Percentiles rank a stretch among this genome's conserved stretches.
Conservation (phyloP, 2,888 invertebrate genomes). For the Drosophila suboccidentalis region DNA sequence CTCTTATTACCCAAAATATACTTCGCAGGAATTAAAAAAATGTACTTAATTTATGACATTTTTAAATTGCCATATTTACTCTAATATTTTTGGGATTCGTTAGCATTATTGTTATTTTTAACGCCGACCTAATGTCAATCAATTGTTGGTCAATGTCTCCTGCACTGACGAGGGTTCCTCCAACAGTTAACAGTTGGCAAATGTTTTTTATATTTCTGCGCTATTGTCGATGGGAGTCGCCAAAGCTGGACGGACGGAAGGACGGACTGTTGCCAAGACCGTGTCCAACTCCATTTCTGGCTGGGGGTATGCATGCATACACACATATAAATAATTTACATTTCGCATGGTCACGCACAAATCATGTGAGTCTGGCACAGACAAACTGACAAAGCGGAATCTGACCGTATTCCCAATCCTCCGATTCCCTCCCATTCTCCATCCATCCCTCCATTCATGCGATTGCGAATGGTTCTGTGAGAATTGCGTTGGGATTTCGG, state of each 20-base stretch:
- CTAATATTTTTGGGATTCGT: slow-evolving; percentile 28
- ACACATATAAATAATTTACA: slow-evolving; percentile 70
- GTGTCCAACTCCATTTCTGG: slow-evolving; percentile 32
- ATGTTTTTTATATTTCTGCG: slow-evolving; percentile 21
- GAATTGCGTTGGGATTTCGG: slow-evolving; percentile 33
- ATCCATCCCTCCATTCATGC: too few relatives aligned
- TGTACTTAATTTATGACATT: background rate
- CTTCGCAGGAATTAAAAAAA: background rate
- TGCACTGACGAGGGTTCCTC: slow-evolving; percentile 45
- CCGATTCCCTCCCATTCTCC: background rate
- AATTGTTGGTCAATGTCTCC: slow-evolving; percentile 44
- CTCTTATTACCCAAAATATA: background rate
- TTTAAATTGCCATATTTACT: slow-evolving; percentile 27
- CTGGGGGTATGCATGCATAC: slow-evolving; percentile 10
- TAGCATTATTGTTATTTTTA: slow-evolving; percentile 17
- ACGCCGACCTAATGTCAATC: slow-evolving; percentile 57
- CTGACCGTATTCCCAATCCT: background rate
- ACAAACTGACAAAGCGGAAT: slow-evolving; percentile 19
- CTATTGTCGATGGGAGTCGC: slow-evolving; percentile 38
- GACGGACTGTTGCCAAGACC: slow-evolving; percentile 19
- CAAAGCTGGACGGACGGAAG: background rate
- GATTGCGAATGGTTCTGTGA: slow-evolving; percentile 12
- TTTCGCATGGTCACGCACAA: slow-evolving; percentile 78
- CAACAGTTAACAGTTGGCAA: slow-evolving; percentile 49
- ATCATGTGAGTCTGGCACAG: slow-evolving; percentile 53